Evolutionary conservation across 2,797 vertebrate genomes (phyloP), one percentile per base, ranked within the genome.

Genomic region (Brachyalestes nurse): DNA sequence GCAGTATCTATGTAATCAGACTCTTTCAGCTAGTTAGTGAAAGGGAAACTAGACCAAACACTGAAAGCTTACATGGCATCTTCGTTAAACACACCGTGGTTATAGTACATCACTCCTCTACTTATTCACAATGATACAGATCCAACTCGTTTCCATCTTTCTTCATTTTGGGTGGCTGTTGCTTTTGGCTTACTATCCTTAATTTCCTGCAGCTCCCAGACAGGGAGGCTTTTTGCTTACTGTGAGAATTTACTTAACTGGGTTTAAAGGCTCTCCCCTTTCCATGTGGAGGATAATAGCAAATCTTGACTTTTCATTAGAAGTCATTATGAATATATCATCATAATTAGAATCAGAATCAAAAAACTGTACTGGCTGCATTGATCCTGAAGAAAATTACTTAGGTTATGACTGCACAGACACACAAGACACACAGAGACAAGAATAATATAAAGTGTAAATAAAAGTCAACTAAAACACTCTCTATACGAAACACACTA

Each of bases 201-300:
- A 82, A 93, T 93, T 93, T 94, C 92, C 92, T 93, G 89, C 85
- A 83, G 79, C 67, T 34, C 78, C 75, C 76, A 87, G 83, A 88
- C 80, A 34, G 57, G 49, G 67, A 75, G 79, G 71, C 49, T 55
- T 51, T 85, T 79, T 84, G 87, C 90, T 88, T 87, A 89, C 84
- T 67, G 76, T 80, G 88, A 86, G 88, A 78, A 88, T 89, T 86
- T 87, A 45, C 66, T 72, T 82, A 88, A 81, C 81, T 79, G 77
- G 77, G 78, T 80, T 90, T 79, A 90, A 72, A 86, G 82, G 81
- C 86, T 75, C 62, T 66, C 75, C 49, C 78, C 86, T 74, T n/a
- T 73, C 83, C 79, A 80, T 72, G 34, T 76, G 77, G 40, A 76
- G 62, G 55, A 2, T 8, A 49, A 13, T 16, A 1, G 23, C 8